Evolutionary conservation across 2,888 invertebrate species (phyloP).

Genomic region (Pachydiplax longipennis): DNA sequence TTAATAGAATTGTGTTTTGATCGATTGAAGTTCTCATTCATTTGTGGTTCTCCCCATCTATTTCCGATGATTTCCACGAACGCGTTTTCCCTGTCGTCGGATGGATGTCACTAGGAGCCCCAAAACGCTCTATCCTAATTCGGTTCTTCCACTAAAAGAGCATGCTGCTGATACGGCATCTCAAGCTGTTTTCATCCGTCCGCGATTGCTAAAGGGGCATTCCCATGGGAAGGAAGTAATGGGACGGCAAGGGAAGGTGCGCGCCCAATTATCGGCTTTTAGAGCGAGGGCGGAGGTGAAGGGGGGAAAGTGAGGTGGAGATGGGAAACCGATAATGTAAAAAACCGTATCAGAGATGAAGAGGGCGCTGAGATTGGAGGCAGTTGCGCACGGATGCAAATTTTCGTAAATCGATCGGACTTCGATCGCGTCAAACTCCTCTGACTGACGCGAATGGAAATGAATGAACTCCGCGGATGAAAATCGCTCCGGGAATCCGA

Average conservation of each 20-base stretch:
- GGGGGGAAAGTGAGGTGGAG: background rate
- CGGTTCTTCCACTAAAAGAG: background rate
- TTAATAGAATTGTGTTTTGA: too few relatives aligned
- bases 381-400: too few relatives aligned
- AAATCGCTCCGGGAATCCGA: too few relatives aligned
- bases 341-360: background rate
- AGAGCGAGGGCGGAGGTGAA: background rate
- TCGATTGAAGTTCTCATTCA: too few relatives aligned
- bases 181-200: background rate
- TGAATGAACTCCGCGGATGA: too few relatives aligned
- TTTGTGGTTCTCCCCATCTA: background rate
- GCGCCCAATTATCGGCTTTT: background rate
- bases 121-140: background rate
- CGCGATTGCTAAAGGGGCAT: background rate
- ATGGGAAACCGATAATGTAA: background rate
- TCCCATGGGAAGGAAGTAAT: background rate
- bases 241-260: background rate
- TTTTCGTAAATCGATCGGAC: too few relatives aligned
- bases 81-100: background rate
- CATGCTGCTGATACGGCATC: background rate
- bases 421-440: too few relatives aligned
- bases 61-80: background rate
- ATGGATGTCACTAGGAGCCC: background rate
- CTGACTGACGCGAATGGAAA: too few relatives aligned
- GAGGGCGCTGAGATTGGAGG: too few relatives aligned